Evolutionary conservation across 2,797 vertebrate genomes (phyloP), one percentile per base, ranked within the genome.

Genomic region (Melanotaenia trifasciata): DNA sequence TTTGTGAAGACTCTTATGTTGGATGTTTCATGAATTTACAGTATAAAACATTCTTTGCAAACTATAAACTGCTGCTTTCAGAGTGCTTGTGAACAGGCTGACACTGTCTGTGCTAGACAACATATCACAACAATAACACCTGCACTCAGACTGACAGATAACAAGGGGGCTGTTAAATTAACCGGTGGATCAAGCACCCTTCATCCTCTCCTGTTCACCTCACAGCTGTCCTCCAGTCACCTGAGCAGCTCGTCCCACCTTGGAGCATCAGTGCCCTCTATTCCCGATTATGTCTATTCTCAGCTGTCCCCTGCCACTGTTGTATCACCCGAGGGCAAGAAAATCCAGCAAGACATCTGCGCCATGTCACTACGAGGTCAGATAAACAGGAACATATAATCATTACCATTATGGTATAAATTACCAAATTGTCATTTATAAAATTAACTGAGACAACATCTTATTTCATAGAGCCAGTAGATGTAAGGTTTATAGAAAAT

Each of bases 301-400:
- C 95, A 96, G 84, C 74, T 93, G 72, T 79, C 93, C 84, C 93
- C 92, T 61, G 83, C 91, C 82, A 87, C 7, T 45, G 81, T 59
- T 86, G 90, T 84, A 61, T 94, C 83, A 6, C 92, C 87, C 0
- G 94, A 89, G 93, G 94, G 91, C 92, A 85, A 89, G 81, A 96
- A 96, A 68, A 89, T 98, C 79, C 96, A 97, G 93, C 94, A 96
- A 88, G 97, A 95, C 81, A 97, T 98, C 92, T 97, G 96, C 85
- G 51, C 90, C 51, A 89, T 96, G 78, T 97, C 97, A 0, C 94
- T 95, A 72, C 95, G 95, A 95, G 97, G 97, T 98, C 80, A 86
- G 87, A 60, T 32, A 59, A 26, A 38, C 20, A 58, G 22, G 10
- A 1, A 0, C 3, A 18, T 40, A 40, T 40, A 33, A 33, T 12